Conservation (phyloP, 2,797 vertebrate genomes). For the Pseudochirops cupreus region DNA sequence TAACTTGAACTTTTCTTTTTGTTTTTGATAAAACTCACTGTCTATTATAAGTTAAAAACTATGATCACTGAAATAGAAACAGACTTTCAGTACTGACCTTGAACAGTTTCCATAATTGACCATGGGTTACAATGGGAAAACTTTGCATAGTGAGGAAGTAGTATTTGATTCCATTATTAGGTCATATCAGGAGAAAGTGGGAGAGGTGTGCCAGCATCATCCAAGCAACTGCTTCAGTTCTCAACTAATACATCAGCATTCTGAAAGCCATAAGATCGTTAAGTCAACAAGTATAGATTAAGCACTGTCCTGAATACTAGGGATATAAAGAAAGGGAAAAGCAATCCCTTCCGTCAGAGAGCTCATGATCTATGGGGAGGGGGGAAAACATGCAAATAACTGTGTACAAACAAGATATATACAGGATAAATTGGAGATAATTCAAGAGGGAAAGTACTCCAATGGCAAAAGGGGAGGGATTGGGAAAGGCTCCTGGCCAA, state of each 20-base stretch:
- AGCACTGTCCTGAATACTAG: background rate
- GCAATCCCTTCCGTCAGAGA: background rate
- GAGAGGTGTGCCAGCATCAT: background rate
- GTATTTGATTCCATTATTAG: background rate
- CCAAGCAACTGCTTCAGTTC: background rate
- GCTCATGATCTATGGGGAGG: background rate
- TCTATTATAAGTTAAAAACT: background rate
- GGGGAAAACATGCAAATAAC: background rate
- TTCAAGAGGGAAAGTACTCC: background rate
- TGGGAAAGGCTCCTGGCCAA: background rate
- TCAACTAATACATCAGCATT: background rate
- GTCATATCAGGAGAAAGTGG: background rate
- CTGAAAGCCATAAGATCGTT: background rate
- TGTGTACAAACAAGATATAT: background rate
- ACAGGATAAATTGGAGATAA: background rate
- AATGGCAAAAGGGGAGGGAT: background rate
- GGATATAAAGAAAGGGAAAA: background rate
- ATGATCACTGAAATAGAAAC: background rate
- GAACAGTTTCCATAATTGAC: no score
- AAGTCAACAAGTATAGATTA: background rate
- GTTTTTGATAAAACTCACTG: background rate
- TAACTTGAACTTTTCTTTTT: background rate
- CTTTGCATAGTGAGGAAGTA: background rate
- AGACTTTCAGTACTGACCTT: background rate
- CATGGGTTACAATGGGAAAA: background rate